Evolutionary conservation across 2,113 vertebrate genomes (phyloP).

Genomic region (Lates calcarifer): DNA sequence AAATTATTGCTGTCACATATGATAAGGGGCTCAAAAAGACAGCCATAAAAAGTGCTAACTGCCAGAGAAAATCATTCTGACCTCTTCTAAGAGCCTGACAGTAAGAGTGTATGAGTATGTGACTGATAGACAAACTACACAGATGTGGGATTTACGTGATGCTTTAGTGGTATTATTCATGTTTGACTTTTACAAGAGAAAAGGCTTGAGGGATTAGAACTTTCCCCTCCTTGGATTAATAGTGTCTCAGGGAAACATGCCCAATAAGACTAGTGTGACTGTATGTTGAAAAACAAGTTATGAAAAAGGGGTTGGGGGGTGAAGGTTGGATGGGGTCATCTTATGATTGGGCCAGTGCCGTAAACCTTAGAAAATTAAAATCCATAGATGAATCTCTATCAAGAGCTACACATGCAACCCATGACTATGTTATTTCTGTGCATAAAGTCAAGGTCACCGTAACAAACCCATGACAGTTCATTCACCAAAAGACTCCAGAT

Average conservation of each 20-base stretch:
- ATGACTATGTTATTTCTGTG: slow-evolving; percentile 14
- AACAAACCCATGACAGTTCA: slow-evolving; percentile 36
- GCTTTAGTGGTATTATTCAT: neutral
- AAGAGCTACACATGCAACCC: neutral
- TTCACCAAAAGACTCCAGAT: slow-evolving; percentile 35
- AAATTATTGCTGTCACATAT: slow-evolving; percentile 37
- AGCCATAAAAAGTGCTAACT: slow-evolving; percentile 6
- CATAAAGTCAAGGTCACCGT: slow-evolving; percentile 59
- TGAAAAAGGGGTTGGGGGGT: neutral
- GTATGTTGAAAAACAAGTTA: neutral
- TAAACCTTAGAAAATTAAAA: slow-evolving; percentile 6
- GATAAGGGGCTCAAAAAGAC: slow-evolving; percentile 9
- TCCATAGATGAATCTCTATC: slow-evolving; percentile 4
- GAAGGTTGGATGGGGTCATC: neutral
- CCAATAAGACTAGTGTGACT: neutral
- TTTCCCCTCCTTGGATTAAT: neutral
- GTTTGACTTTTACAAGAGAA: neutral
- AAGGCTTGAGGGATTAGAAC: neutral
- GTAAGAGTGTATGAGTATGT: slow-evolving; percentile 5
- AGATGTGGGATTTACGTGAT: neutral
- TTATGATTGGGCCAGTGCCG: neutral
- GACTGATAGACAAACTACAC: slow-evolving; percentile 15
- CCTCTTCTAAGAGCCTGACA: neutral
- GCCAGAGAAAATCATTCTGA: slow-evolving; percentile 11
- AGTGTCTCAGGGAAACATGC: neutral